phyloP scores from a whole-genome alignment of 2,888 invertebrate genomes.

The Diloba caeruleocephala region DNA sequence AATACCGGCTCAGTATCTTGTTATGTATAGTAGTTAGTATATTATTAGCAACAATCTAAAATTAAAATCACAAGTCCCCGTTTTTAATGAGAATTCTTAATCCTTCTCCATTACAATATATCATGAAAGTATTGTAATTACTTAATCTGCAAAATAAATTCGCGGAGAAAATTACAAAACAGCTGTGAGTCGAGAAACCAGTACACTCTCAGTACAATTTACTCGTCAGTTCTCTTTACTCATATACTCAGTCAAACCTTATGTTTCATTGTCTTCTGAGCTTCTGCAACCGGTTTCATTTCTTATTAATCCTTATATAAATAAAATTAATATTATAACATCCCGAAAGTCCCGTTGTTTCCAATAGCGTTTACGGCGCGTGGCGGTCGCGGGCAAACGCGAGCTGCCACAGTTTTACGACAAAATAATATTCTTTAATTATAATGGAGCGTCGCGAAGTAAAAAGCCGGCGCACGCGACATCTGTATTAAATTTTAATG shows the following conservation, averaged over 20 bases:
- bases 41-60: constrained; percentile 34
- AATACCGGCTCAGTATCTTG: too few species aligned
- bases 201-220: constrained; percentile 21
- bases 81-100: constrained; percentile 30
- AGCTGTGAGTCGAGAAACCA: constrained; percentile 12
- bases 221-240: constrained; percentile 22
- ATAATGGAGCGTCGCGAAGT: constrained; percentile 82
- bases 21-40: too few species aligned
- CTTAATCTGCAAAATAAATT: constrained; percentile 45
- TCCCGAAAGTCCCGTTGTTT: constrained; percentile 73
- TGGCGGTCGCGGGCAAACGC: constrained; percentile 70
- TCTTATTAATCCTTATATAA: constrained; percentile 45
- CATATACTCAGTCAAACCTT: constrained; percentile 17
- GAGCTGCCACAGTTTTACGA: constrained; percentile 78
- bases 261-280: constrained; percentile 44
- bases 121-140: constrained; percentile 31
- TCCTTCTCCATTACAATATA: constrained; percentile 22
- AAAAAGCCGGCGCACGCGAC: constrained; percentile 86
- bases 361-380: constrained; percentile 71
- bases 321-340: constrained; percentile 67
- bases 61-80: constrained; percentile 35
- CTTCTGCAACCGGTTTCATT: constrained; percentile 38
- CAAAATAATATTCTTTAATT: constrained; percentile 88
- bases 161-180: constrained; percentile 23
- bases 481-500: constrained; percentile 88